Base-by-base conservation (phyloP, 2,888 invertebrate species). In the Ctena decussata region DNA sequence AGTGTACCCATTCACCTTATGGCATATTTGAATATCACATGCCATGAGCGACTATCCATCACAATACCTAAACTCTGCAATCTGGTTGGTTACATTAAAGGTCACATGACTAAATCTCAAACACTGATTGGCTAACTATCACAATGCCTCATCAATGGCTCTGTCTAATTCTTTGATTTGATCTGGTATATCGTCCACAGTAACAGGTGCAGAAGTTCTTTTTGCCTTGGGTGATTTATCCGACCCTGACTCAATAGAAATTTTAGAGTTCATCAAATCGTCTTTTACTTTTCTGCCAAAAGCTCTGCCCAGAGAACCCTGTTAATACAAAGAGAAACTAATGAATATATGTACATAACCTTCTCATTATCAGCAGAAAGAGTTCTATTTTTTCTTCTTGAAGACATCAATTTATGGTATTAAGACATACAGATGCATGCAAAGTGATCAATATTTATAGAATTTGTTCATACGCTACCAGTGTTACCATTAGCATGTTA, bases 221-320 rank as follows among this genome's bases (percentile, higher is more conserved):
- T 88, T 88, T 53, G 75, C 80, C 76, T 84, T 89, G 21, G 89
- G 86, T 32, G 86, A 86, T 30, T 75, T 60, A 35, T 85, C 83
- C 5, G 81, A 49, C 35, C 86, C 89, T 21, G 86, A 71, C 32
- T 89, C 88, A 18, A 71, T 46, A 3, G 83, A 83, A 15, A 65
- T 60, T 53, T 83, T 84, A 15, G 86, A 86, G 60, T 90, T 85
- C 44, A 89, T 86, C 77, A 94, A 78, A 72, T 94, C 94, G 27
- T 93, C 92, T 82, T 93, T 92, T 15, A 93, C 91, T 87, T 94
- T 94, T 84, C 92, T 93, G 6, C 95, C 94, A 88, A 95, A 93
- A 53, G 95, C 95, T 70, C 94, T 87, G 27, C 95, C 94, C 27
- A 95, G 84, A 39, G 95, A 95, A 70, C 94, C 94, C 94, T 95